Evolutionary conservation across 2,797 vertebrate species (phyloP).

Genomic region (Eptatretus atami): DNA sequence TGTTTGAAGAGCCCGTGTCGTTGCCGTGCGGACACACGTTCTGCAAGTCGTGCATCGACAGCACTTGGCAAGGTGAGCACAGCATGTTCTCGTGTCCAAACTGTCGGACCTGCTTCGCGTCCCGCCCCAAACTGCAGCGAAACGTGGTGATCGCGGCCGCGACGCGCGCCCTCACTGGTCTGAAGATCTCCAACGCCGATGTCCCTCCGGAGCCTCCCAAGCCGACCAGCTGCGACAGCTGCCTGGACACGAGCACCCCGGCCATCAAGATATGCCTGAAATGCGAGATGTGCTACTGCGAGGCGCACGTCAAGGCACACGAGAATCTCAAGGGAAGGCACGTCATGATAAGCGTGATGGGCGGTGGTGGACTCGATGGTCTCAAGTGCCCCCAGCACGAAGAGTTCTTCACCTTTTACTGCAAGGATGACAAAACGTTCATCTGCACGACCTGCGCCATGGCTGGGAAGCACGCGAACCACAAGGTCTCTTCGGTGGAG

Average conservation of each 20-base stretch:
- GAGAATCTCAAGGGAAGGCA: not conserved
- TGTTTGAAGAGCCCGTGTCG: no score
- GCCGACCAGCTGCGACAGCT: slow-evolving; percentile 4
- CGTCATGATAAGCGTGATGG: not conserved
- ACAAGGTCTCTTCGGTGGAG: slow-evolving; percentile 1
- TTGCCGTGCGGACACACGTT: no score
- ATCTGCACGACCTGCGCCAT: slow-evolving; percentile 7
- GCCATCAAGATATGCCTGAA: slow-evolving; percentile 7
- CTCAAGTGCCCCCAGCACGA: slow-evolving; percentile 6
- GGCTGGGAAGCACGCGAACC: slow-evolving; percentile 8
- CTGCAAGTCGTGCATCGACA: no score
- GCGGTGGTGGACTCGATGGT: not conserved
- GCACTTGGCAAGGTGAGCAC: no score
- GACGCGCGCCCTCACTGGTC: no score
- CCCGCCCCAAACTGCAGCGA: no score
- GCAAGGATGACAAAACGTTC: slow-evolving; percentile 6
- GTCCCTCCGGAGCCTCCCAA: not conserved
- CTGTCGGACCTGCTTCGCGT: no score
- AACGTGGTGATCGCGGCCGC: no score
- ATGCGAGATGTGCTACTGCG: slow-evolving; percentile 7
- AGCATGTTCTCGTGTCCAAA: no score
- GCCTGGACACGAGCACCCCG: not conserved
- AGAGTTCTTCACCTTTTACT: slow-evolving; percentile 8
- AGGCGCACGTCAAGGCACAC: slow-evolving; percentile 6
- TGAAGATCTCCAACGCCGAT: not conserved